These are phyloP conservation scores for Drosophila bipectinata DNA, from an alignment of 1,140 invertebrate genomes.

Conservation along the genomic window DNA sequence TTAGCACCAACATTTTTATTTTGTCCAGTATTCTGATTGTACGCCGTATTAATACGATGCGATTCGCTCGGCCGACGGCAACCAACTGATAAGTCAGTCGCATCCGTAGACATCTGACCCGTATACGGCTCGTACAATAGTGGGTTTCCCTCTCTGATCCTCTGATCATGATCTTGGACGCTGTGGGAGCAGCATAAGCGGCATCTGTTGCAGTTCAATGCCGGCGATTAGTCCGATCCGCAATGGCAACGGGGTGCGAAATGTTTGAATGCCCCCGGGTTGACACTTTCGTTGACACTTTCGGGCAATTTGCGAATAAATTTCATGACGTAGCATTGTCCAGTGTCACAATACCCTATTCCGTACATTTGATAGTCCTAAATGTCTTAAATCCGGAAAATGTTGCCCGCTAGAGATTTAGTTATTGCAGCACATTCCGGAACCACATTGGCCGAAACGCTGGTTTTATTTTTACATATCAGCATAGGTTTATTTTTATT, in stretches of 20 bases:
- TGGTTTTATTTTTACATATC: slow-evolving; percentile 23
- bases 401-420: background rate
- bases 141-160: slow-evolving; percentile 37
- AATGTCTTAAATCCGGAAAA: background rate
- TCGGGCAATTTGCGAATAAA: slow-evolving; percentile 43
- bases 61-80: slow-evolving; percentile 35
- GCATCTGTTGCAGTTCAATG: slow-evolving; percentile 52
- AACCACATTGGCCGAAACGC: background rate
- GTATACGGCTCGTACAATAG: slow-evolving; percentile 34
- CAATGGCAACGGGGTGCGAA: slow-evolving; percentile 30
- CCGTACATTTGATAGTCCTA: background rate
- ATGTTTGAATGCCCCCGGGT: slow-evolving; percentile 42
- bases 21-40: slow-evolving; percentile 15
- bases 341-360: slow-evolving; percentile 29
- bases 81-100: slow-evolving; percentile 59
- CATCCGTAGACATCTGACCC: slow-evolving; percentile 29
- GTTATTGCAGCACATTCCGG: slow-evolving; percentile 7
- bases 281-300: slow-evolving; percentile 43
- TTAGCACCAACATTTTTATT: slow-evolving; percentile 31
- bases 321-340: slow-evolving; percentile 31
- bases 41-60: slow-evolving; percentile 37
- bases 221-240: slow-evolving; percentile 40
- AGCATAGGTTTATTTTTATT: slow-evolving; percentile 23
- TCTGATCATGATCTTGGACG: slow-evolving; percentile 58
- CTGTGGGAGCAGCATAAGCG: slow-evolving; percentile 21